Evolutionary conservation across 2,113 vertebrate genomes (phyloP).

Genomic region (Centrocercus urophasianus): DNA sequence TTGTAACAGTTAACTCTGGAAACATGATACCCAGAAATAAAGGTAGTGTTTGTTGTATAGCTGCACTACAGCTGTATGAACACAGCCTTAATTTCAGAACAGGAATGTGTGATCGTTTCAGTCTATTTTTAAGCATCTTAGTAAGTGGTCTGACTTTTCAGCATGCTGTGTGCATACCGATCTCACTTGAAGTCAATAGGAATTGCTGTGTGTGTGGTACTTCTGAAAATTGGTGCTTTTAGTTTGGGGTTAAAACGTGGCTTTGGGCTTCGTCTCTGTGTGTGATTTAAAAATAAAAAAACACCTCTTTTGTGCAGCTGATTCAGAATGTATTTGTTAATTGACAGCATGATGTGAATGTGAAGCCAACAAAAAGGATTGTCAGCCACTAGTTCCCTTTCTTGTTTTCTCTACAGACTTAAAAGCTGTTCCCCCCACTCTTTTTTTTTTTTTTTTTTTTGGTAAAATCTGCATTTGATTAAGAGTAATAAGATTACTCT

Average conservation of each 20-base stretch:
- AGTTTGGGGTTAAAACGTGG: neutral
- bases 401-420: neutral
- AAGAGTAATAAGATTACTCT: neutral
- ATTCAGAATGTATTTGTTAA: neutral
- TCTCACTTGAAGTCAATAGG: neutral
- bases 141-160: neutral
- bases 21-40: neutral
- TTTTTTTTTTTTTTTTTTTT: too few species aligned
- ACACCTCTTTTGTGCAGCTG: neutral
- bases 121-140: neutral
- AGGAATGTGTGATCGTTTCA: neutral
- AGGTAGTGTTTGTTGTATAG: neutral
- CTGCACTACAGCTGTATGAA: neutral
- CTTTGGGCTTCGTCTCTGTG: neutral
- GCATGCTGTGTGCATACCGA: neutral
- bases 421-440: neutral
- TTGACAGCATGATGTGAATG: neutral
- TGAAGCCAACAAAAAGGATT: neutral
- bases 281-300: neutral
- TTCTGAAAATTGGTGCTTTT: neutral
- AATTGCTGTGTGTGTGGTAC: neutral
- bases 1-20: neutral
- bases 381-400: neutral
- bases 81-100: neutral
- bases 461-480: neutral